phyloP scores from a whole-genome alignment of 2,888 invertebrate species.

The Mesoligia furuncula region DNA sequence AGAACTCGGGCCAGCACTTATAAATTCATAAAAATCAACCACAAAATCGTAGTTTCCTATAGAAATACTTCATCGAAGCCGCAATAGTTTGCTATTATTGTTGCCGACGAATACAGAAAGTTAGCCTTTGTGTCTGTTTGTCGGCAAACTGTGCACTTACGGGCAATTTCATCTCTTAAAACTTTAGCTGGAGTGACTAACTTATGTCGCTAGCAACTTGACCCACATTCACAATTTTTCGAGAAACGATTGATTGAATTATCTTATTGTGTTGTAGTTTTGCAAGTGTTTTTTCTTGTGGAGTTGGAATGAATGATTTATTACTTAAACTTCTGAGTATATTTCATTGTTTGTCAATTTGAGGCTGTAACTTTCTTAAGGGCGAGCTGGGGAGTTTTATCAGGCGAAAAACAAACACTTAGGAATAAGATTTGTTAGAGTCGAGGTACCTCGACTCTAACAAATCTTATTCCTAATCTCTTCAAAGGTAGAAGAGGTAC shows the following conservation, averaged over 20 bases:
- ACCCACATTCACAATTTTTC: constrained; percentile 45
- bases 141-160: constrained; percentile 65
- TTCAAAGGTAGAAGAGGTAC: not conserved
- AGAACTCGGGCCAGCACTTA: constrained; percentile 42
- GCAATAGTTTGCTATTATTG: constrained; percentile 59
- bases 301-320: constrained; percentile 30
- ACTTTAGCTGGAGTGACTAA: constrained; percentile 46
- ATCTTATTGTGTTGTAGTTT: constrained; percentile 49
- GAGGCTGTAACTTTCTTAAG: constrained; percentile 4
- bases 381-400: constrained; percentile 4
- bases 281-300: constrained; percentile 27
- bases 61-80: constrained; percentile 53
- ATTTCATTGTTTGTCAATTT: constrained; percentile 48
- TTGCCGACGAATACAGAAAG: constrained; percentile 58
- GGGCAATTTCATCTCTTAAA: constrained; percentile 61
- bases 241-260: constrained; percentile 55
- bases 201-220: constrained; percentile 45
- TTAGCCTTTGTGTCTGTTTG: constrained; percentile 55
- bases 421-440: no score
- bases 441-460: not conserved
- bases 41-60: constrained; percentile 27
- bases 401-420: not conserved
- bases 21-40: constrained; percentile 57
- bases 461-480: not conserved
- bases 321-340: constrained; percentile 34